Evolutionary conservation across 1,140 invertebrate genomes (phyloP), one percentile per base, ranked within the genome.

Genomic region (Scaptomyza montana): DNA sequence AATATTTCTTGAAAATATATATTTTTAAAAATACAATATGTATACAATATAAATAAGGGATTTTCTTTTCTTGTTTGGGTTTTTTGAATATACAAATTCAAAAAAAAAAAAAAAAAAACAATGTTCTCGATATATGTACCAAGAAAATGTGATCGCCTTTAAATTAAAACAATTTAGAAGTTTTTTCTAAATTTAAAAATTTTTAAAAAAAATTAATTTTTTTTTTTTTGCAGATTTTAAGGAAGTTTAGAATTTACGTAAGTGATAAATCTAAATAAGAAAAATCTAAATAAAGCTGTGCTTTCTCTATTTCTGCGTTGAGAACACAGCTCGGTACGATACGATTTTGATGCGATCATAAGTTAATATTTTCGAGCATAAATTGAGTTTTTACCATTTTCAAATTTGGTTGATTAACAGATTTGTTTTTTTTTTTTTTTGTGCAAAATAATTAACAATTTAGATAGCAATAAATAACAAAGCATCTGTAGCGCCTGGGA

Each of bases 391-490:
- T 71, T 71, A 70, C 51, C 65, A 69, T 72, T 59, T 21, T 60
- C 45, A 10, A 69, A 33, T 45, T 30, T 19, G 41, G 45, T n/a
- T 41, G 28, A 9, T 54, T 19, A 5, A 30, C 30, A 30, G 30
- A 36, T 54, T 46, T 45, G 21, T 9, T 39, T 53, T 56, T 43
- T 30, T 54, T 39, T 70, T 63, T 3, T 39, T 57, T 63, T 71
- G 54, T 53, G 55, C 56, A 72, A 68, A 80, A 61, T 64, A 50
- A 30, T 57, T 50, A 80, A 80, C 72, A 80, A 80, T 50, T 62
- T 51, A 21, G 19, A 9, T 54, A 73, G 77, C 63, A 80, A 80
- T 80, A 80, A 80, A 80, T 80, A 80, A 80, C 78, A 65, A 33
- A 33, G 30, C 30, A 33, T 5, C 30, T 33, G 30, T 7, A 5